Base-by-base conservation (phyloP, 2,113 vertebrate species). In the Lophochroa leadbeateri region DNA sequence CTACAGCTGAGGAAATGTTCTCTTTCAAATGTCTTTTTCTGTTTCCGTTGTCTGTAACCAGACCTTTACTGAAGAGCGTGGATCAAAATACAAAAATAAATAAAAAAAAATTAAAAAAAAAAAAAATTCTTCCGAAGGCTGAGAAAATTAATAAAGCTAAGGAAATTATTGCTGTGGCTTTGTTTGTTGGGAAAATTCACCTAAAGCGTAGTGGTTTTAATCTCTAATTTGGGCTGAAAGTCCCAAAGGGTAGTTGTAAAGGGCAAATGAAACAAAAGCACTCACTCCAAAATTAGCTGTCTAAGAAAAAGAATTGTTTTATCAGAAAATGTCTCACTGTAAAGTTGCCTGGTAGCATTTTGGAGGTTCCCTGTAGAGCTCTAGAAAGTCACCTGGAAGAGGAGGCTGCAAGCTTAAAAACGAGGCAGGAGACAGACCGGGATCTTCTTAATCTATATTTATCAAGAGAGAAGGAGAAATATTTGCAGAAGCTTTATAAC, bases 121-220 rank as follows among this genome's bases (percentile, higher is more conserved):
- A 39, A 41, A 27, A 4, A n/a, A 9, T 17, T n/a, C 8, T 60
- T 82, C 31, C 63, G 5, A 84, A 74, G 16, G 2, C 7, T 75
- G 37, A 87, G 21, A 74, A 89, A 57, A 67, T 57, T 78, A 57
- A 74, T 61, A 44, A 75, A 94, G 65, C 9, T 67, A 57, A 74
- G 29, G 5, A 78, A 86, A 84, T 31, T 50, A 35, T 43, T 78
- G 77, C 16, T 61, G 6, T 25, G 3, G 23, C 33, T 84, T 80
- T 91, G 1, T 37, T 79, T 50, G 44, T 49, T 81, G 10, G 13
- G 5, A 85, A 82, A 60, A 0, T 6, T 87, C 74, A 68, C 12
- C 3, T n/a, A 44, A 80, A 78, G 7, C 41, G 7, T 35, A 1
- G 2, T 2, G 13, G 0, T 10, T 82, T 90, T 57, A 61, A 18